Evolutionary conservation across 2,113 vertebrate genomes (phyloP), one percentile per base, ranked within the genome.

Genomic region (Delphinapterus leucas): DNA sequence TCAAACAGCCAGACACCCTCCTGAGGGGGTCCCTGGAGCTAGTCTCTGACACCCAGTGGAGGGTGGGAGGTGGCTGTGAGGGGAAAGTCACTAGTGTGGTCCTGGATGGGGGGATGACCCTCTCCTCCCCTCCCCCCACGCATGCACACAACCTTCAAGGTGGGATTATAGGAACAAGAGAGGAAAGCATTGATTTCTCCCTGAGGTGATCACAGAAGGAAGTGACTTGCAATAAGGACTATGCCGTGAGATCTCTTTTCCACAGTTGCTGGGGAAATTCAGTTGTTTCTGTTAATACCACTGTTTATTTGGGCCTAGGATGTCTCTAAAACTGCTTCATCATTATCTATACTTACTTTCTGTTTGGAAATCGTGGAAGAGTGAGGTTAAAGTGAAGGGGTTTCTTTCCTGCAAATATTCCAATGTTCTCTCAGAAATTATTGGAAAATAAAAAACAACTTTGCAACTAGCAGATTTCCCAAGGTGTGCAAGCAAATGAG

Each of bases 391-490:
- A 73, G 5, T 67, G 8, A 53, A 88, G 41, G 26, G 3, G 6
- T 90, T 91, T 84, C n/a, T 87, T 93, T 53, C 23, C 15, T 20
- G 14, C 25, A 80, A 61, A 3, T 41, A 90, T 79, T 79, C 63
- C 55, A 96, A 15, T 60, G 28, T 71, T 58, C n/a, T 17, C 47
- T 94, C 33, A 92, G 28, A 95, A 88, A 84, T 77, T 38, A 47
- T 8, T 85, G 65, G 53, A 79, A 90, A 95, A 88, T 55, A 73
- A 76, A 96, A 94, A 70, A 36, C 53, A 82, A 68, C 21, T 79
- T 95, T 90, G 76, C 73, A 93, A 31, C 63, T 71, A 77, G 41
- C 12, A 77, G 55, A 85, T 94, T 93, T 77, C 53, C 36, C 33
- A 86, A 79, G 14, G n/a, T 73, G 81, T 61, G 4, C 26, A 88